Base-by-base conservation (phyloP, 2,888 invertebrate genomes). In the Anthrax anthrax region DNA sequence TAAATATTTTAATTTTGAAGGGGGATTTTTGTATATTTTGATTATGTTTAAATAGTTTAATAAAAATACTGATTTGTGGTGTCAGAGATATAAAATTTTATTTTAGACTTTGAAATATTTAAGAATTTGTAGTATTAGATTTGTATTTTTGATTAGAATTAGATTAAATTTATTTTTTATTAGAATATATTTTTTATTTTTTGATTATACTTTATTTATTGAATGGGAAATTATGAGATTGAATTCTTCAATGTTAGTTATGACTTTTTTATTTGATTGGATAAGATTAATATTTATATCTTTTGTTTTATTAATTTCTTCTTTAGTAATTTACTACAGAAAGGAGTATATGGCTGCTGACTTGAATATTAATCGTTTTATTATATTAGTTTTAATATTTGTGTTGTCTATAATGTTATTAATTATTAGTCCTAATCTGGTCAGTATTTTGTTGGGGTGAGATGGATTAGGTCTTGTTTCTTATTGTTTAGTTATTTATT, bases 391-490 rank as follows among this genome's bases (percentile, higher is more conserved):
- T 46, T 64, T 77, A 58, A 65, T 79, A 63, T 80, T 82, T 77
- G 73, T 81, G 48, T 58, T 74, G 53, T 80, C 79, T 6, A 81
- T 81, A 70, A 70, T 78, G 58, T 68, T 79, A 60, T 71, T 81
- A 69, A 77, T 81, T 75, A 70, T 78, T 69, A 75, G 76, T 1
- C 78, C 78, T 51, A 80, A 79, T 73, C 70, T 81, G 67, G 70
- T 81, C 70, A 75, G 75, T 64, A 76, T 82, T 73, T 72, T 82
- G 64, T 70, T 83, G 61, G 80, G 81, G 0, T 83, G 81, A 52
- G 81, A 83, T 76, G 81, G 82, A 0, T 72, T 84, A 63, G 82
- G 82, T 0, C 70, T 84, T 61, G 67, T 75, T 58, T 84, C 81
- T 60, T 84, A 80, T 75, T 76, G 77, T 72, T 76, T 83, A 84